Evolutionary conservation across 1,140 invertebrate species (phyloP).

Genomic region (Solenopsis fugax): DNA sequence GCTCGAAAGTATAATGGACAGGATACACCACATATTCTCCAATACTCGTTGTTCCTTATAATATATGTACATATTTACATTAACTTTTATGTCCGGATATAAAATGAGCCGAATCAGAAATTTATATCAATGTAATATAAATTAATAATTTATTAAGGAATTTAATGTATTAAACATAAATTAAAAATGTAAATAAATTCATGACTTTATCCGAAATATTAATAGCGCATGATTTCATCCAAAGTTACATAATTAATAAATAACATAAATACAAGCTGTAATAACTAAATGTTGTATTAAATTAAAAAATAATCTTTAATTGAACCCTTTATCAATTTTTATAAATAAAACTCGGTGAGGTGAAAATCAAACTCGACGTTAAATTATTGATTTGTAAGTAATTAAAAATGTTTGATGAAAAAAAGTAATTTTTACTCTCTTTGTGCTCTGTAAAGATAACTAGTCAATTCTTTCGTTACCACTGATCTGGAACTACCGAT

Average conservation of each 20-base stretch:
- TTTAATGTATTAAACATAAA: neutral
- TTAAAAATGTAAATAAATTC: conserved; percentile 4
- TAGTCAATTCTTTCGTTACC: conserved; percentile 43
- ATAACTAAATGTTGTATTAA: neutral
- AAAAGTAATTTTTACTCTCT: neutral
- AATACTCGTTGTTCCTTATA: neutral
- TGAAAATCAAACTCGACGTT: neutral
- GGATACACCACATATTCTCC: neutral
- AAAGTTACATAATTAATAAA: conserved; percentile 3
- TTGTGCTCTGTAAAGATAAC: neutral
- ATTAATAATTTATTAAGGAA: neutral
- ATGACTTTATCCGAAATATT: neutral
- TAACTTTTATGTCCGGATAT: neutral
- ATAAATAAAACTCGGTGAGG: neutral
- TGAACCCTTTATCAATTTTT: neutral
- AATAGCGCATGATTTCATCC: neutral
- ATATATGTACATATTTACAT: neutral
- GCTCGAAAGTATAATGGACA: conserved; percentile 22
- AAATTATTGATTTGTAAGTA: neutral
- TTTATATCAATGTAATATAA: neutral
- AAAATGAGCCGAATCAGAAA: neutral
- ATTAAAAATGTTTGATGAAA: neutral
- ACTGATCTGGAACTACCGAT: conserved; percentile 19
- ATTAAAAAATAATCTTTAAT: conserved; percentile 1
- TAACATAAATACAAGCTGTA: neutral